Evolutionary conservation across 2,113 vertebrate genomes (phyloP).

Genomic region (Mus musculus): DNA sequence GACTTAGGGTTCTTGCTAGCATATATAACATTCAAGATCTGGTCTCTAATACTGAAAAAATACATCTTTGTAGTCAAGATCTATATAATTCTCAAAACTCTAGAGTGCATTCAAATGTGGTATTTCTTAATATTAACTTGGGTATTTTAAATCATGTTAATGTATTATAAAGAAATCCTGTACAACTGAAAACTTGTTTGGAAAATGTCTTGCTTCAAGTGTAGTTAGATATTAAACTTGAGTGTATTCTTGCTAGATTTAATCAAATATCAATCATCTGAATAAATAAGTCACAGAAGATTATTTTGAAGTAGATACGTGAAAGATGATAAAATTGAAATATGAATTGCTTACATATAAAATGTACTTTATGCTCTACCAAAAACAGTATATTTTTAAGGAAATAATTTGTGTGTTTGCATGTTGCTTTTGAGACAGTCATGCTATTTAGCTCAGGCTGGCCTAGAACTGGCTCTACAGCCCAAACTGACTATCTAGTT

Average conservation of each 20-base stretch:
- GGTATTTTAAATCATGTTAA: constrained; percentile 22
- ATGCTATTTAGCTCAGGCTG: not conserved
- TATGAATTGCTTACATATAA: constrained; percentile 1
- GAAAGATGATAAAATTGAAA: constrained; percentile 38
- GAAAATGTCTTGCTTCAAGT: constrained; percentile 28
- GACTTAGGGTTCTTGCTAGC: not conserved
- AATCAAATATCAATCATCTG: constrained; percentile 1
- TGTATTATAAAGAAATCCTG: not conserved
- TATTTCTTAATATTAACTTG: constrained; percentile 37
- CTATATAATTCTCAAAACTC: not conserved
- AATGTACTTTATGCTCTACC: not conserved
- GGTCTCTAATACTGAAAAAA: not conserved
- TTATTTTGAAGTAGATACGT: not conserved
- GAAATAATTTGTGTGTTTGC: not conserved
- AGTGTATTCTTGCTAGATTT: constrained; percentile 27
- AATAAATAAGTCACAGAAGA: not conserved
- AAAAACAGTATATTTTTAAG: not conserved
- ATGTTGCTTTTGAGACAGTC: not conserved
- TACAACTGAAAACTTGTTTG: not conserved
- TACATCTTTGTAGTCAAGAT: not conserved
- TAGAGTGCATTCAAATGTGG: not conserved
- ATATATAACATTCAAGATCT: not conserved
- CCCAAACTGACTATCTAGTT: not conserved
- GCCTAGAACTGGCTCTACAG: not conserved
- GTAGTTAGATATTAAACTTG: constrained; percentile 17